These are phyloP conservation scores for Cydia strobilella DNA, from an alignment of 1,140 invertebrate genomes.

Conservation along the genomic window DNA sequence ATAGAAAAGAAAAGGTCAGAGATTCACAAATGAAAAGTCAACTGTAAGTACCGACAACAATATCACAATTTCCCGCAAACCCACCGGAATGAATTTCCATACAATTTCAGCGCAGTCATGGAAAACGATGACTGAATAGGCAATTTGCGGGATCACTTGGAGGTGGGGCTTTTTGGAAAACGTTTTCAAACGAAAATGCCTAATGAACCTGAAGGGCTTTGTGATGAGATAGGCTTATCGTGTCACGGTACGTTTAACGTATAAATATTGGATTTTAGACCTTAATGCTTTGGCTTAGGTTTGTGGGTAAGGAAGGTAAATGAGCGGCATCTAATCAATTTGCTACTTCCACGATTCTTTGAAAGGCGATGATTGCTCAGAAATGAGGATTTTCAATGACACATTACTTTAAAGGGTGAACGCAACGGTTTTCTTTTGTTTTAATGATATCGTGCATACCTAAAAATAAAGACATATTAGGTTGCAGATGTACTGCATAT, in stretches of 20 bases:
- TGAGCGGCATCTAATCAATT: conserved; percentile 12
- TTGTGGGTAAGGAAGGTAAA: background rate
- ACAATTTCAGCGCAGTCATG: conserved; percentile 13
- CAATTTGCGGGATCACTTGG: conserved; percentile 26
- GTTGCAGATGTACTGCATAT: no score
- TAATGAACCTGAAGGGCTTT: conserved; percentile 31
- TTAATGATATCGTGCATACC: no score
- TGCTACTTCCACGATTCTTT: background rate
- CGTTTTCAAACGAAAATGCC: conserved; percentile 31
- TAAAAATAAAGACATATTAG: no score
- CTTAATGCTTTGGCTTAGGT: background rate
- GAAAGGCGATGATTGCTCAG: conserved; percentile 3
- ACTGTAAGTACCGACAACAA: background rate
- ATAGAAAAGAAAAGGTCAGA: no score
- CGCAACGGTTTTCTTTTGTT: no score
- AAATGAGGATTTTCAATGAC: background rate
- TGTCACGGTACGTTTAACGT: background rate
- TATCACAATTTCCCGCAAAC: background rate
- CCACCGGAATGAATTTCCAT: conserved; percentile 23
- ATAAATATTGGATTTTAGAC: conserved; percentile 4
- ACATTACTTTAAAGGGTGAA: background rate
- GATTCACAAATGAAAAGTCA: background rate
- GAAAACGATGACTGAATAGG: conserved; percentile 26
- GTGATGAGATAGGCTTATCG: conserved; percentile 32
- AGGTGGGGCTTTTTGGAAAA: conserved; percentile 26